These are phyloP conservation scores for Steromphala cineraria DNA, from an alignment of 2,888 invertebrate species.

Conservation along the genomic window DNA sequence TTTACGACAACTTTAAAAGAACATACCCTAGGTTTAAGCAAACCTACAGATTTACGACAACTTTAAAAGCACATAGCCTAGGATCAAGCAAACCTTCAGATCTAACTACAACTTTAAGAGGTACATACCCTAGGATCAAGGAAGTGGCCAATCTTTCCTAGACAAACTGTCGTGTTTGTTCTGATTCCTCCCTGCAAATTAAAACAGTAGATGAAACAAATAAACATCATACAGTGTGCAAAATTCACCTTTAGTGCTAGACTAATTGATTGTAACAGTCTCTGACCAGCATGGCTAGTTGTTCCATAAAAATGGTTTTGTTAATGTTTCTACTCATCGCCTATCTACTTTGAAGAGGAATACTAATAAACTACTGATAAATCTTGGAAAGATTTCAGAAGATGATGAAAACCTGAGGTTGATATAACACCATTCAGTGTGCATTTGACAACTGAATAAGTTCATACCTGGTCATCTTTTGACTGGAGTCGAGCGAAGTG, in stretches of 20 bases:
- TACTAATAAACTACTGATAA: too few species aligned
- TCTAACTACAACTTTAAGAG: not conserved
- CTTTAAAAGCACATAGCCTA: constrained; percentile 28
- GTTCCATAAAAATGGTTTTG: too few species aligned
- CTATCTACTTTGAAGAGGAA: too few species aligned
- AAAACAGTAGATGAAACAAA: not conserved
- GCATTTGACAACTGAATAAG: not conserved
- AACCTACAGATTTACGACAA: not conserved
- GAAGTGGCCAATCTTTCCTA: constrained; percentile 97
- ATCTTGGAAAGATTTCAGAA: not conserved
- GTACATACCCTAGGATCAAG: constrained; percentile 84
- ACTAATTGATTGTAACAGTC: too few species aligned
- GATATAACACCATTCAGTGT: not conserved
- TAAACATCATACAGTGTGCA: too few species aligned
- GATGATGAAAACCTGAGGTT: not conserved
- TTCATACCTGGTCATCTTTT: constrained; percentile 90
- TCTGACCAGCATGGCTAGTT: too few species aligned
- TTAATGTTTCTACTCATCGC: too few species aligned
- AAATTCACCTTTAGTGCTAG: too few species aligned
- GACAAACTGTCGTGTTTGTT: constrained; percentile 98
- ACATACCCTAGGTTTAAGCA: constrained; percentile 32
- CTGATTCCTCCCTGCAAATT: constrained; percentile 81
- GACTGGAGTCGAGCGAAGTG: constrained; percentile 97
- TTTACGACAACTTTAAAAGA: not conserved
- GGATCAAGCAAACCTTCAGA: not conserved